Percentiles rank a stretch among this genome's conserved stretches.
Evolutionary conservation across 2,888 invertebrate genomes (phyloP).

Genomic region (Lapara coniferarum): DNA sequence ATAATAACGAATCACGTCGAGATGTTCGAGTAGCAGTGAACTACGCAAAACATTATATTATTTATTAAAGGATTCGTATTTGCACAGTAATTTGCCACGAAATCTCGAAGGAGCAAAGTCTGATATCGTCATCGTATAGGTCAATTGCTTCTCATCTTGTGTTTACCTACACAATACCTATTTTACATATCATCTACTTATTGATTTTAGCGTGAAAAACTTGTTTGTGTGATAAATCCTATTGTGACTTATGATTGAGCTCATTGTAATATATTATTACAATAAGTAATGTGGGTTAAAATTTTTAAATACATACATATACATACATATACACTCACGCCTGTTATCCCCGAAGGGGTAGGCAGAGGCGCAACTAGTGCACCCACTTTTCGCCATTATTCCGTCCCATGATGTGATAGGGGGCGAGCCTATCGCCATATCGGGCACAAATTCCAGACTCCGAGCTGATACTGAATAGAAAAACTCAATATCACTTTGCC

Average conservation of each 20-base stretch:
- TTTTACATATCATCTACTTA: neutral
- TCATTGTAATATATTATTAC: neutral
- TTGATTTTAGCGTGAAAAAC: slow-evolving; percentile 3
- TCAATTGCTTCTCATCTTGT: slow-evolving; percentile 18
- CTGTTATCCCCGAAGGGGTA: no score
- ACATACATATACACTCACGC: no score
- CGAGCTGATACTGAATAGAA: no score
- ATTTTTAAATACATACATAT: no score
- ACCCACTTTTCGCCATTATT: no score
- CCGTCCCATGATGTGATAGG: no score
- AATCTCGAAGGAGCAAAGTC: slow-evolving; percentile 27
- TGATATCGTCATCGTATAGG: slow-evolving; percentile 14
- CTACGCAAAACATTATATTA: slow-evolving; percentile 19
- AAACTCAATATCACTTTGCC: no score
- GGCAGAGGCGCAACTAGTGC: no score
- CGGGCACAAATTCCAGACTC: no score
- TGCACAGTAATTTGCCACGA: slow-evolving; percentile 24
- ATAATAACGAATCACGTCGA: neutral
- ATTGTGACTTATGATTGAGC: neutral
- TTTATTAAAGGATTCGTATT: slow-evolving; percentile 24
- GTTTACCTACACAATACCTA: neutral
- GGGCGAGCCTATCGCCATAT: no score
- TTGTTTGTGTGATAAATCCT: slow-evolving; percentile 1
- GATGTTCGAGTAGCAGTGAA: neutral
- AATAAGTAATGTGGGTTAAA: neutral